Base-by-base conservation (phyloP, 2,888 invertebrate species). In the Philonicus albiceps region DNA sequence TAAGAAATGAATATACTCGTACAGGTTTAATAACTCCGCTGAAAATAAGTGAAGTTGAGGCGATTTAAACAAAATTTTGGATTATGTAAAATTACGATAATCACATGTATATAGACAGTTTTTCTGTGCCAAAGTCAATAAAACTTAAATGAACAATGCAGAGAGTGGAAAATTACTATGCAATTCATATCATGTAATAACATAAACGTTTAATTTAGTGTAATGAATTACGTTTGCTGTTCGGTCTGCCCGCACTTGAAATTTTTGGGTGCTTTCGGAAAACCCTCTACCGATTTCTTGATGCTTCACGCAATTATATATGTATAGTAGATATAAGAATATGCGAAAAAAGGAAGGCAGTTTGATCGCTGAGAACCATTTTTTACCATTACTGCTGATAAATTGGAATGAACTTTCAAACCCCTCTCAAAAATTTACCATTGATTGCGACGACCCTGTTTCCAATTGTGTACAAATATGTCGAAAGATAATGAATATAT, bases 401-500 rank as follows among this genome's bases (percentile, higher is more conserved):
- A 87, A 92, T 90, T 89, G 92, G 92, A 92, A 92, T 92, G 91
- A n/a, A n/a, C n/a, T n/a, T n/a, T n/a, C n/a, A n/a, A n/a, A n/a
- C n/a, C 11, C 1, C 37, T 37, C 37, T 37, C n/a, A n/a, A n/a
- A 37, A 37, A 37, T 37, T 11, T 2, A 2, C 6, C 1, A 37
- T 37, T 37, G 37, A 37, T 34, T 5, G 34, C 34, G 7, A 34
- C 34, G 34, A 34, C 7, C 7, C 34, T 34, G 34, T 34, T 1
- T 34, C 34, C 1, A 34, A 34, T 37, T 11, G 8, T 11, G n/a
- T 34, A 34, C 6, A 34, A 6, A 34, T 34, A 37, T 37, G 7
- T 37, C 34, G 8, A 37, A 11, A 37, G 8, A 6, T 37, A 7
- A 37, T 37, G 37, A 37, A 7, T 37, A 11, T 2, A 37, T 37